Conservation (phyloP, 2,797 vertebrate genomes). For the Enoplosus armatus region DNA sequence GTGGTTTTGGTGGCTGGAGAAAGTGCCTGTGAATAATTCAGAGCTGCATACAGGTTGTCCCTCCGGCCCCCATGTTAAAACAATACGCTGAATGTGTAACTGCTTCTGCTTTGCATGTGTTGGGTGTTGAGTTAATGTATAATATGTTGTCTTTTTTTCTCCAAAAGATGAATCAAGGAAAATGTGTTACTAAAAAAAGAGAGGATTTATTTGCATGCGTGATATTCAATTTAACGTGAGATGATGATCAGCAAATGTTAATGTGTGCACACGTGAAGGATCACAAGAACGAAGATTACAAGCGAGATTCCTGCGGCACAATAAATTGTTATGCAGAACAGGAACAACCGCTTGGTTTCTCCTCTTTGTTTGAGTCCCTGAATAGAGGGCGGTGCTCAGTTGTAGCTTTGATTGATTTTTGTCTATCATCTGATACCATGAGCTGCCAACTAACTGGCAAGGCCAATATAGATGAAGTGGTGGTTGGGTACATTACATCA, state of each 20-base stretch:
- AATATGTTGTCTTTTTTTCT: background rate
- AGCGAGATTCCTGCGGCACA: conserved; percentile 8
- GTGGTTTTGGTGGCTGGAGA: conserved; percentile 80
- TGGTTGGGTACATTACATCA: conserved; percentile 54
- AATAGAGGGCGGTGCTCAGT: conserved; percentile 47
- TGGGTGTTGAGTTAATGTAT: conserved; percentile 35
- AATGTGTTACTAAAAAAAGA: background rate
- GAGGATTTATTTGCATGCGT: background rate
- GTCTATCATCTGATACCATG: conserved; percentile 59
- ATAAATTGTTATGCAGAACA: conserved; percentile 28
- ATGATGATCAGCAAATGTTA: background rate
- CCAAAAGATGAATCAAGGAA: background rate
- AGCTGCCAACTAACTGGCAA: conserved; percentile 37
- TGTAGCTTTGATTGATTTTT: conserved; percentile 75
- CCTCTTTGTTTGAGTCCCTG: conserved; percentile 37
- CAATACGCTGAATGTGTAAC: conserved; percentile 57
- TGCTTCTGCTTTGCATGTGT: conserved; percentile 37
- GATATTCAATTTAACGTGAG: conserved; percentile 20
- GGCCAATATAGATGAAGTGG: conserved; percentile 49
- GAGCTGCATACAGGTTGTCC: conserved; percentile 59
- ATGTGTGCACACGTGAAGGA: background rate
- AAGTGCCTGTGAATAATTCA: conserved; percentile 88
- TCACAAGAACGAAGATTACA: background rate
- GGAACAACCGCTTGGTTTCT: conserved; percentile 34
- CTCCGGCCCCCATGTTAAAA: conserved; percentile 49